These are phyloP conservation scores for Lepidurus arcticus DNA, from an alignment of 1,140 invertebrate species.

Conservation along the genomic window DNA sequence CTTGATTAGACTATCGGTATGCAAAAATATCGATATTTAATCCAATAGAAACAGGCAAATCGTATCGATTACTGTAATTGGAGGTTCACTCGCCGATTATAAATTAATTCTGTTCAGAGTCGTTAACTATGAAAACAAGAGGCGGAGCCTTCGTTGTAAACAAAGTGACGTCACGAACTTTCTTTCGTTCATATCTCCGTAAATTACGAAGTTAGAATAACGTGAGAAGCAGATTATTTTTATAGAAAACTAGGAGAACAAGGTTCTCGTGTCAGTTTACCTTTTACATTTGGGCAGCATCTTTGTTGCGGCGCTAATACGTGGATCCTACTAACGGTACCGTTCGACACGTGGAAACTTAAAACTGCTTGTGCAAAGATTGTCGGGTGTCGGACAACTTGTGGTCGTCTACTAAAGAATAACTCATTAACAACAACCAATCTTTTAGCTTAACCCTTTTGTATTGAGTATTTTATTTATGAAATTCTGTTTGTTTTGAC, in stretches of 20 bases:
- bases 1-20: no score
- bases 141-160: no score
- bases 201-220: not conserved
- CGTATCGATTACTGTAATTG: no score
- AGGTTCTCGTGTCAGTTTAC: not conserved
- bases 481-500: slow-evolving; percentile 17
- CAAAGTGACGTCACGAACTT: no score
- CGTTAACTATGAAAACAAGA: no score
- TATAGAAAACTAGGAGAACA: not conserved
- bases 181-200: no score
- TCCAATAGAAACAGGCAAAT: no score
- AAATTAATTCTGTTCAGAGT: no score
- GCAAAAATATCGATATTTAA: no score
- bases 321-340: not conserved
- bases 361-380: not conserved
- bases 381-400: not conserved
- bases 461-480: slow-evolving; percentile 5
- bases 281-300: not conserved
- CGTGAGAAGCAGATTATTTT: not conserved
- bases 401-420: not conserved
- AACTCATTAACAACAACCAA: not conserved
- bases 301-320: not conserved
- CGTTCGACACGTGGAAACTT: not conserved
- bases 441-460: not conserved
- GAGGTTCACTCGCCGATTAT: no score